Evolutionary conservation across 1,140 invertebrate species (phyloP).

Genomic region (Goniozus legneri): DNA sequence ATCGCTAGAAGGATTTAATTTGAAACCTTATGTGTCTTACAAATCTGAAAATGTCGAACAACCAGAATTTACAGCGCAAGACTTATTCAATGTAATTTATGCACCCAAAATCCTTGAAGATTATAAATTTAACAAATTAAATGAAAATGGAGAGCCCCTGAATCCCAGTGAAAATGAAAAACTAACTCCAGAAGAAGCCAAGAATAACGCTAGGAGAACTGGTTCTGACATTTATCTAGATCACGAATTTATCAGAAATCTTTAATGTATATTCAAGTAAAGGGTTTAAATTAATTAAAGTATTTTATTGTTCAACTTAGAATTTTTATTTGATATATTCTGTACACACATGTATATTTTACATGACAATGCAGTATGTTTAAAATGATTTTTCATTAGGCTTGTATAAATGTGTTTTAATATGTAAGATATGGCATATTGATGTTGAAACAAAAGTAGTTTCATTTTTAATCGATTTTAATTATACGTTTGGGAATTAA

Average conservation of each 20-base stretch:
- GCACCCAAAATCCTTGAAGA: conserved; percentile 76
- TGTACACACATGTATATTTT: conserved; percentile 23
- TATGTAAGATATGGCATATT: background rate
- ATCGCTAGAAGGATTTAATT: conserved; percentile 68
- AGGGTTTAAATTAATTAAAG: too few relatives aligned
- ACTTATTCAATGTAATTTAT: conserved; percentile 83
- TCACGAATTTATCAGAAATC: conserved; percentile 13
- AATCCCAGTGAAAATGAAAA: conserved; percentile 72
- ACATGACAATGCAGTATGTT: conserved; percentile 34
- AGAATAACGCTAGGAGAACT: conserved; percentile 64
- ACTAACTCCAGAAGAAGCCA: conserved; percentile 69
- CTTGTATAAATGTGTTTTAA: background rate
- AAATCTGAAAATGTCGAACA: conserved; percentile 69
- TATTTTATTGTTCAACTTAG: conserved; percentile 13
- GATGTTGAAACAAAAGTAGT: background rate
- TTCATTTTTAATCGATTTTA: too few relatives aligned
- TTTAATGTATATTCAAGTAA: background rate
- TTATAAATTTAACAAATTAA: conserved; percentile 69
- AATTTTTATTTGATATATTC: conserved; percentile 33
- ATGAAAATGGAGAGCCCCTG: conserved; percentile 63
- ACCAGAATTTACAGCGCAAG: conserved; percentile 76
- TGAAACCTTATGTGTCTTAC: conserved; percentile 95
- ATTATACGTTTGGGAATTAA: conserved; percentile 28
- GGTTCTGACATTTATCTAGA: conserved; percentile 73
- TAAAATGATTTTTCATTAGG: conserved; percentile 20